Percentiles rank a stretch among this genome's conserved stretches.
Conservation (phyloP, 2,797 vertebrate genomes). For the Chelmon rostratus region DNA sequence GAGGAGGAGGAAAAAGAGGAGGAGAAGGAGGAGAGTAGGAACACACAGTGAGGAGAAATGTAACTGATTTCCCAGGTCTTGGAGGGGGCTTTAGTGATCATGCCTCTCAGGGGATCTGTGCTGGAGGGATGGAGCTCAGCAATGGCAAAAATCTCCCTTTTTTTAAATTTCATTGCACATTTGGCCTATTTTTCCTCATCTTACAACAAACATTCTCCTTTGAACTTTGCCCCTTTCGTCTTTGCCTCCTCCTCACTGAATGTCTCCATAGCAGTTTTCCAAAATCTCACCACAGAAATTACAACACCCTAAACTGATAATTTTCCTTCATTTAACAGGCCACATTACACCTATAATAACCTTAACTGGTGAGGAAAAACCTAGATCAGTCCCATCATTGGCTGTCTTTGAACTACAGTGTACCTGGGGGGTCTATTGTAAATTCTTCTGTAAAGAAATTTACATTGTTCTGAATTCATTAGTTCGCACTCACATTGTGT, state of each 20-base stretch:
- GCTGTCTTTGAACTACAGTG: constrained; percentile 38
- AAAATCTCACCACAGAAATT: constrained; percentile 11
- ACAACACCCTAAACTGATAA: constrained; percentile 10
- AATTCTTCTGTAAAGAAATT: constrained; percentile 55
- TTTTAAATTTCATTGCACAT: constrained; percentile 14
- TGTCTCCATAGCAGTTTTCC: constrained; percentile 20
- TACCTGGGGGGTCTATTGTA: constrained; percentile 42
- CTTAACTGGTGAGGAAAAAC: constrained; percentile 33
- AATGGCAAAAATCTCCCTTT: constrained; percentile 54
- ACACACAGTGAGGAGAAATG: constrained; percentile 76
- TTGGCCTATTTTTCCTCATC: constrained; percentile 10
- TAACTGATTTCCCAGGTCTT: constrained; percentile 75
- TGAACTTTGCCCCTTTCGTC: neutral
- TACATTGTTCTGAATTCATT: constrained; percentile 65
- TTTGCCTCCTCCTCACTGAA: neutral
- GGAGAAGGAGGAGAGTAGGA: constrained; percentile 67
- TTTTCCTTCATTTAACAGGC: constrained; percentile 38
- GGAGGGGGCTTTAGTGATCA: constrained; percentile 55
- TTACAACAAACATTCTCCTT: neutral
- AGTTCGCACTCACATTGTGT: constrained; percentile 65
- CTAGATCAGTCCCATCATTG: constrained; percentile 35
- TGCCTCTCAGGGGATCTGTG: constrained; percentile 54
- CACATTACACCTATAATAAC: constrained; percentile 50
- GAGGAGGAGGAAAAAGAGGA: constrained; percentile 30
- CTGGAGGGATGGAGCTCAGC: constrained; percentile 61